phyloP scores from a whole-genome alignment of 1,140 invertebrate species.

The Steinernema feltiae region DNA sequence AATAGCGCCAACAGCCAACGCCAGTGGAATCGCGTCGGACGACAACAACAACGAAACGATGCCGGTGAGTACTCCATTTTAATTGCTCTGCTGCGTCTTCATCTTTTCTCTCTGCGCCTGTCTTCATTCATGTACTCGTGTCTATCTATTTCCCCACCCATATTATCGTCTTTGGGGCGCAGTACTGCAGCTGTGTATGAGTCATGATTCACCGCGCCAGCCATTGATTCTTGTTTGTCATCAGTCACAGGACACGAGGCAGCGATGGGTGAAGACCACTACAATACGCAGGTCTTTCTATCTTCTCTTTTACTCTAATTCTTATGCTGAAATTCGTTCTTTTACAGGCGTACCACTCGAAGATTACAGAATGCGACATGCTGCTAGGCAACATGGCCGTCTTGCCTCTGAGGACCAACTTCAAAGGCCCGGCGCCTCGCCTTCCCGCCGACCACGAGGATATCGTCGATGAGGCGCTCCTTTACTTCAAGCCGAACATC shows the following conservation, averaged over 20 bases:
- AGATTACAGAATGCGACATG: slow-evolving; percentile 68
- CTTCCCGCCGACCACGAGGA: slow-evolving; percentile 67
- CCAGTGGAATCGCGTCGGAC: neutral
- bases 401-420: slow-evolving; percentile 76
- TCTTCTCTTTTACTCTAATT: slow-evolving; percentile 5
- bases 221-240: neutral
- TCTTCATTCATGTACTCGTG: neutral
- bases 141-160: neutral
- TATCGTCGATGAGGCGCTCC: slow-evolving; percentile 93
- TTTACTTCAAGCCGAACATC: slow-evolving; percentile 97
- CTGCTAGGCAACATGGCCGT: slow-evolving; percentile 85
- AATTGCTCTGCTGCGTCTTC: neutral
- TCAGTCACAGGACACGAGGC: neutral
- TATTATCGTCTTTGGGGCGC: neutral
- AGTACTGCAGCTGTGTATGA: neutral
- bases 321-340: neutral
- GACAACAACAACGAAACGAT: neutral
- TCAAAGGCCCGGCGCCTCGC: slow-evolving; percentile 76
- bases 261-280: slow-evolving; percentile 17
- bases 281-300: neutral
- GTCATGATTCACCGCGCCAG: slow-evolving; percentile 5
- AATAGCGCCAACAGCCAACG: no score
- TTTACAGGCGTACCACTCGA: slow-evolving; percentile 88
- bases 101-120: neutral
- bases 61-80: neutral